phyloP scores from a whole-genome alignment of 2,797 vertebrate species.

The Sebastes trivittatus region DNA sequence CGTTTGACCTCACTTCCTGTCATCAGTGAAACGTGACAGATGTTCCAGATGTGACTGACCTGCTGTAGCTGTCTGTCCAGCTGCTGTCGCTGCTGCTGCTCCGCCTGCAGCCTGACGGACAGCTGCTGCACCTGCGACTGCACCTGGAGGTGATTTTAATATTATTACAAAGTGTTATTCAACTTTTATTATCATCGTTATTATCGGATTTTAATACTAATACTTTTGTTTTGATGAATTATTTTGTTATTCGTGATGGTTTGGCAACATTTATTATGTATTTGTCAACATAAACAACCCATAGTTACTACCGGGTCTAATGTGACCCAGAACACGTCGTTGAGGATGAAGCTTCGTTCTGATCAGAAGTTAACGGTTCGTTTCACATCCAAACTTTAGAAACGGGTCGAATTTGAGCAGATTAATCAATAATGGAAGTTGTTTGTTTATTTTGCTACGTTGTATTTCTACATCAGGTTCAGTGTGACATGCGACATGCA shows the following conservation, averaged over 20 bases:
- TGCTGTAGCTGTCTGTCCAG: slow-evolving; percentile 79
- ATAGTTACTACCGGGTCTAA: not conserved
- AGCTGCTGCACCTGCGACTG: slow-evolving; percentile 80
- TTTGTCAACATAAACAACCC: not conserved
- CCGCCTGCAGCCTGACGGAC: slow-evolving; percentile 66
- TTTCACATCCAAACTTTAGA: too few relatives aligned
- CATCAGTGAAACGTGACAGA: not conserved
- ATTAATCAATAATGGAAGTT: not conserved
- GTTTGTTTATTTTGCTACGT: too few relatives aligned
- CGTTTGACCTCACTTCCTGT: not conserved
- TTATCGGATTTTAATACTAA: not conserved
- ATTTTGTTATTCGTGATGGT: not conserved
- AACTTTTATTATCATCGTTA: too few relatives aligned
- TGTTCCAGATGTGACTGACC: slow-evolving; percentile 58
- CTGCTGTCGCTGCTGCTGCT: slow-evolving; percentile 78
- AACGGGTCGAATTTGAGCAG: not conserved
- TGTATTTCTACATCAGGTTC: too few relatives aligned
- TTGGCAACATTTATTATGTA: not conserved
- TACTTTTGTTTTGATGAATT: not conserved
- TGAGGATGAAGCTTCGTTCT: too few relatives aligned
- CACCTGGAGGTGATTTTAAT: slow-evolving; percentile 62
- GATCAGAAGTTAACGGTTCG: too few relatives aligned
- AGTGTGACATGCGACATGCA: not conserved
- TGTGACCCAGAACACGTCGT: not conserved
- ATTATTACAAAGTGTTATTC: not conserved